Evolutionary conservation across 35 echinoderm and acorn worm genomes (phyloP).

Genomic region (Strongylocentrotus purpuratus): DNA sequence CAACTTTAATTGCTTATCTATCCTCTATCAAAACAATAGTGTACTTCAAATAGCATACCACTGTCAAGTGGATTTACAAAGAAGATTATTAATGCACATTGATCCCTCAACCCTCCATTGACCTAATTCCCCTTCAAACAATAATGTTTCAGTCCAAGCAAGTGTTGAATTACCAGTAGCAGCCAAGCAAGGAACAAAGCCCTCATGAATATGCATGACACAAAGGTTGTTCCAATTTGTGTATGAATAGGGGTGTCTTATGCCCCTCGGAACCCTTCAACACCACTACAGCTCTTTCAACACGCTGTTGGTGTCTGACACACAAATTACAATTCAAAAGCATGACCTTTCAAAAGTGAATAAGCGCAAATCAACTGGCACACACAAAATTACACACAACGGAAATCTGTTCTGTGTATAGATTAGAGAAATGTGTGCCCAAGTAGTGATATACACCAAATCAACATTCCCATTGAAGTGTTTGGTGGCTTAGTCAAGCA

Average conservation of each 20-base stretch:
- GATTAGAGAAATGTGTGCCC: conserved; percentile 34
- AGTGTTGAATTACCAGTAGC: conserved; percentile 56
- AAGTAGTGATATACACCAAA: conserved; percentile 22
- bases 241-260: conserved; percentile 46
- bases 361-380: neutral
- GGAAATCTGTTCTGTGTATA: conserved; percentile 45
- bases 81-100: neutral
- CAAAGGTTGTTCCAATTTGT: conserved; percentile 46
- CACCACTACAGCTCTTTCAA: conserved; percentile 15
- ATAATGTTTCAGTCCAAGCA: conserved; percentile 50
- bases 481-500: neutral
- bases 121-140: neutral
- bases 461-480: conserved; percentile 36
- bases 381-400: conserved; percentile 37
- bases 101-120: neutral
- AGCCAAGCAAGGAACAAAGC: conserved; percentile 31
- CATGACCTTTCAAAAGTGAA: conserved; percentile 49
- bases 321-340: conserved; percentile 47
- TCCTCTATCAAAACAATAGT: neutral
- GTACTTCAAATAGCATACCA: neutral
- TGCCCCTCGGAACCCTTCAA: neutral
- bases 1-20: neutral
- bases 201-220: conserved; percentile 42
- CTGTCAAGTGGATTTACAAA: neutral
- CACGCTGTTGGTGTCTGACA: conserved; percentile 44